phyloP scores from a whole-genome alignment of 2,797 vertebrate genomes.

The Natrix natrix region DNA sequence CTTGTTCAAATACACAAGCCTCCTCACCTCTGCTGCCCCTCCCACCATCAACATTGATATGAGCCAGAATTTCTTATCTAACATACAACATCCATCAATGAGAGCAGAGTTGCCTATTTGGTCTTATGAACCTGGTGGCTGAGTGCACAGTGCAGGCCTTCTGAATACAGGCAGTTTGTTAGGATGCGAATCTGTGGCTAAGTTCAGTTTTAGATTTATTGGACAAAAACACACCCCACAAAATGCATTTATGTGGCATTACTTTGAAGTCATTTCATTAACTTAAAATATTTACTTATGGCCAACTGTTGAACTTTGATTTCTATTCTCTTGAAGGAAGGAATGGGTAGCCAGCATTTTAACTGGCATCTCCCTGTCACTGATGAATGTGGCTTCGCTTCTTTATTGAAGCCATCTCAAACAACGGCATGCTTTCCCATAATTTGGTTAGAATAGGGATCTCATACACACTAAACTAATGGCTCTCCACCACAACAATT shows the following conservation, averaged over 20 bases:
- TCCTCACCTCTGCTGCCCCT: background rate
- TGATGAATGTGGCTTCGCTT: background rate
- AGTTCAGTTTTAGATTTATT: background rate
- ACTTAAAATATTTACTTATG: background rate
- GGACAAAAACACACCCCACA: background rate
- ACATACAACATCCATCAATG: background rate
- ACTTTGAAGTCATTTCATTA: background rate
- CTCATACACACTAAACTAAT: background rate
- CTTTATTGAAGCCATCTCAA: background rate
- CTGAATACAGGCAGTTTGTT: background rate
- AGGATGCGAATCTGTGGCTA: background rate
- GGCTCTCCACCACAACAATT: background rate
- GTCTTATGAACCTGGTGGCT: too few relatives aligned
- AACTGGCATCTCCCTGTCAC: background rate
- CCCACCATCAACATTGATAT: background rate
- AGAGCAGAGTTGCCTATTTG: background rate
- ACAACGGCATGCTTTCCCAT: background rate
- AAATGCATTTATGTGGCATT: background rate
- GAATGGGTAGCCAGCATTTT: background rate
- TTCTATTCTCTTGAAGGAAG: background rate
- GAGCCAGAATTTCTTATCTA: background rate
- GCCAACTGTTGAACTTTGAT: background rate
- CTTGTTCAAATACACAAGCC: background rate
- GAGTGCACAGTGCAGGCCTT: background rate
- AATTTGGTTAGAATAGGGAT: background rate